Evolutionary conservation across 1,140 invertebrate genomes (phyloP), one percentile per base, ranked within the genome.

Genomic region (Drosophila mauritiana): DNA sequence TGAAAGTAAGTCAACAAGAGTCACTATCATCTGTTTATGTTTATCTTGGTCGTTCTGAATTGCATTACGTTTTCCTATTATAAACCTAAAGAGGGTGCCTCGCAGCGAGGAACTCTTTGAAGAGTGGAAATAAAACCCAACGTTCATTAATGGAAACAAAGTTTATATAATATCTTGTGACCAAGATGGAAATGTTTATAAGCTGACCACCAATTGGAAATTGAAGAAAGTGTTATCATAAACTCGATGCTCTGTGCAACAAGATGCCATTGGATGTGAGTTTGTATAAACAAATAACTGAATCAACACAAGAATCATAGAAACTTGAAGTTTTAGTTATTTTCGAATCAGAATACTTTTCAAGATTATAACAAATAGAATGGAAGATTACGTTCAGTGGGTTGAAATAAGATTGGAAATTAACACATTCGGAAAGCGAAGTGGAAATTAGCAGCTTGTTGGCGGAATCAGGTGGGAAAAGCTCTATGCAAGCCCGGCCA

Each of bases 1-100:
- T 97, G 92, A 4, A 53, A 70, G 27, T 27, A 15, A 57, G 40
- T 42, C 37, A 59, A 25, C 15, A 65, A 39, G 15, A 15, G 31
- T 61, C 34, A 72, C 40, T 51, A 61, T 63, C 49, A 73, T 34
- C 37, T 43, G 45, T 27, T 52, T 27, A 0, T 17, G 31, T 64
- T 68, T 68, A 63, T 63, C 58, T 61, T 5, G 6, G 3, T 25
- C 20, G 43, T 25, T 43, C 40, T n/a, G 22, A 31, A 31, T 64
- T 34, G 48, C 65, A 45, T 31, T 45, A 67, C 20, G 25, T 49
- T 36, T 27, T 58, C 37, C 34, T 51, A 51, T 37, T 68, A 7
- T 31, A 20, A 58, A 31, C 36, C 37, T n/a, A 17, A 3, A 59
- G 13, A 6, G 10, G 4, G 17, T 17, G 15, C 27, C 36, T 51